Evolutionary conservation across 92 coral and sea anemone genomes (phyloP).

Genomic region (Muricea muricata): DNA sequence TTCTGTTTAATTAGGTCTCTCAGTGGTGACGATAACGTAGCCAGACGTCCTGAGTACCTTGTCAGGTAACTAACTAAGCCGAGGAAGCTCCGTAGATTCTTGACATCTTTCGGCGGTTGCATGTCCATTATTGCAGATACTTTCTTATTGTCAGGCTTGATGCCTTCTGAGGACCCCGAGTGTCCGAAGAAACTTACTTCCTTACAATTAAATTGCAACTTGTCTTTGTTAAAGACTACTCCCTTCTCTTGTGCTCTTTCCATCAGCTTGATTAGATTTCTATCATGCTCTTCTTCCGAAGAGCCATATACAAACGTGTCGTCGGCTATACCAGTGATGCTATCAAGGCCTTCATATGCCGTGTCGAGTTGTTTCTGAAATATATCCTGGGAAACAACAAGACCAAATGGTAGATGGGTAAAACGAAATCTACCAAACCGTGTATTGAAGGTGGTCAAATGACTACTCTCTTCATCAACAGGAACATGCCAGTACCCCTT

Average conservation of each 20-base stretch:
- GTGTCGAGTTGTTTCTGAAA: slow-evolving; percentile 63
- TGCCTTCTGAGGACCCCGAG: slow-evolving; percentile 48
- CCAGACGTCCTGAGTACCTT: slow-evolving; percentile 52
- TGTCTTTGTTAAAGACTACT: slow-evolving; percentile 39
- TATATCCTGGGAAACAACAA: no score
- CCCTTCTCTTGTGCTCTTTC: no score
- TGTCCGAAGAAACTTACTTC: slow-evolving; percentile 67
- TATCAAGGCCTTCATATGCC: slow-evolving; percentile 44
- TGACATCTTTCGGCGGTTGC: slow-evolving; percentile 39
- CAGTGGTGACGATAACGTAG: slow-evolving; percentile 42
- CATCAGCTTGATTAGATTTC: no score
- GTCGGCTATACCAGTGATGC: no score
- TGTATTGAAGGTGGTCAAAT: slow-evolving; percentile 46
- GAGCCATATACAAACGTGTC: no score
- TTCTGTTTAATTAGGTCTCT: slow-evolving; percentile 51
- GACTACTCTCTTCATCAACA: slow-evolving; percentile 49
- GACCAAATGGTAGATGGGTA: slow-evolving; percentile 61
- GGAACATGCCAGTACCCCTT: slow-evolving; percentile 66
- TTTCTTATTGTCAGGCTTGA: no score
- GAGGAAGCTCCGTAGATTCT: slow-evolving; percentile 55
- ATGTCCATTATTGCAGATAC: no score
- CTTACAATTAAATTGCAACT: slow-evolving; percentile 49
- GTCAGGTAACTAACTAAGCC: slow-evolving; percentile 52
- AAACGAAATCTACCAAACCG: slow-evolving; percentile 26
- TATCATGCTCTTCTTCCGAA: no score